Percentiles rank a stretch among this genome's conserved stretches.
Evolutionary conservation across 2,113 vertebrate genomes (phyloP).

Genomic region (Bufo gargarizans): DNA sequence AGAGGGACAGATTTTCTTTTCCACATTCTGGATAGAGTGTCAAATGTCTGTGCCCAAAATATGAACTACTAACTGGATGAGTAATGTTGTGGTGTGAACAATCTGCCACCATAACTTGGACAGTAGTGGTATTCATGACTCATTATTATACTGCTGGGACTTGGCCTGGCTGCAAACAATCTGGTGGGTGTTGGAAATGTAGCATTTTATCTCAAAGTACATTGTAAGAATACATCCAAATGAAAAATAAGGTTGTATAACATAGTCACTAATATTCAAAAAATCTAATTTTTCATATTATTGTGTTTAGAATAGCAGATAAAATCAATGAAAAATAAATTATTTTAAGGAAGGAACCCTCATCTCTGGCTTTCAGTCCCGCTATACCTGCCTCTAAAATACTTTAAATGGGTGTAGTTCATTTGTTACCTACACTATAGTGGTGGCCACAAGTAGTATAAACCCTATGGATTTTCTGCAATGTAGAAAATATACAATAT

Average conservation of each 20-base stretch:
- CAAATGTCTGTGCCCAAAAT: conserved; percentile 13
- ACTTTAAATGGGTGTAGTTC: too few species aligned
- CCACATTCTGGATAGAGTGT: neutral
- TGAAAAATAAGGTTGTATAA: neutral
- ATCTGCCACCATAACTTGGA: conserved; percentile 43
- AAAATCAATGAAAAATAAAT: too few species aligned
- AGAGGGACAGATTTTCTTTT: conserved; percentile 9
- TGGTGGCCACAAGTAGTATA: too few species aligned
- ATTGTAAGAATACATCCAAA: neutral
- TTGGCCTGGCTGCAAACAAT: conserved; percentile 31
- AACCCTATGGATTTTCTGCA: too few species aligned
- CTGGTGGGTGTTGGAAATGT: conserved; percentile 11
- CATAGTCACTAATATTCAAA: neutral
- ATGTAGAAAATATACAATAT: too few species aligned
- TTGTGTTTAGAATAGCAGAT: too few species aligned
- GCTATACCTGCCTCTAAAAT: too few species aligned
- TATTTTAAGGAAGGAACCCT: too few species aligned
- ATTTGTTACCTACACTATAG: too few species aligned
- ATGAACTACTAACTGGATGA: conserved; percentile 29
- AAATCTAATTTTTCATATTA: neutral
- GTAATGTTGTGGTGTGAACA: conserved; percentile 42
- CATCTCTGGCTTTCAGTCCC: too few species aligned
- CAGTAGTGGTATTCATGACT: conserved; percentile 23
- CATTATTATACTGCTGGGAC: conserved; percentile 33
- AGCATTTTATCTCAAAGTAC: neutral